Base-by-base conservation (phyloP, 2,113 vertebrate species). In the Thomomys bottae region DNA sequence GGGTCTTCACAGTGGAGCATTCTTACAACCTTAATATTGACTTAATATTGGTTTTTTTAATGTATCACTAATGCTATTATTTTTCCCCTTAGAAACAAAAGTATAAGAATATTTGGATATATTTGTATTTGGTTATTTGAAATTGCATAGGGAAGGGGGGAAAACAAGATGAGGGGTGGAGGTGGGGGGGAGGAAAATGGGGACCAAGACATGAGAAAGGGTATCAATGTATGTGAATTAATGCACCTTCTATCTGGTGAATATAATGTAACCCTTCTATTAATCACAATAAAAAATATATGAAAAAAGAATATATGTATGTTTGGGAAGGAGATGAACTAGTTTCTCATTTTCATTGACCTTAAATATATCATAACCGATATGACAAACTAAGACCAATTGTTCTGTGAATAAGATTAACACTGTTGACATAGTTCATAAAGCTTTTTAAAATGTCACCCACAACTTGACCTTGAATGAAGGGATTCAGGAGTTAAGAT, bases 1-100 rank as follows among this genome's bases (percentile, higher is more conserved):
- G 88, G 70, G 23, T 64, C 36, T 92, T 89, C 84, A 9, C 70
- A 70, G 26, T 85, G 78, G 15, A 26, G 45, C 90, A 84, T 66
- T 76, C 34, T 86, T 88, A 71, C 3, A 38, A 7, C 34, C 8
- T 92, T 84, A 68, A 45, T 57, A 15, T 54, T 88, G 12, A 28
- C 32, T 40, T 21, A 88, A 23, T 24, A 78, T 1, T 66, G 14
- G 72, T 0, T 82, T n/a, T 79, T 77, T 79, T 70, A 89, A 81
- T 82, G 12, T 24, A 28, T 40, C 70, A 42, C 76, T 24, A 34
- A 83, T 81, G 26, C 81, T 63, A 12, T 59, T n/a, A n/a, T 42
- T 79, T 87, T 84, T 89, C 87, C 73, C 45, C 84, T 84, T 84
- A 85, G 70, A 32, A 94, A 70, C 4, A 38, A 64, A 85, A 54